phyloP scores from a whole-genome alignment of 2,113 vertebrate genomes.

The Pterocles orientalis region DNA sequence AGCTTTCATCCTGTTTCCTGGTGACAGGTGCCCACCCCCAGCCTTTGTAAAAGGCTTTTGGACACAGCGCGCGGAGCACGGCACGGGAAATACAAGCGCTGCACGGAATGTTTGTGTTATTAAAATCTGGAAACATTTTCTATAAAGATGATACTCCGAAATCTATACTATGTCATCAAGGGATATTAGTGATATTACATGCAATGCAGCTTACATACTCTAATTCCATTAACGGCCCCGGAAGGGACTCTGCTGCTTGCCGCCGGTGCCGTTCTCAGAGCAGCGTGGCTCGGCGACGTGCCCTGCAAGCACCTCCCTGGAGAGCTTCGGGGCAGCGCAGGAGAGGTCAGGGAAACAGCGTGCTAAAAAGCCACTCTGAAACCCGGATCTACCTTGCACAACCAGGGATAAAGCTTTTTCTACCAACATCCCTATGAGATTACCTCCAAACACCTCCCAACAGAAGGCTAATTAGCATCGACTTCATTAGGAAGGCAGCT shows the following conservation, averaged over 20 bases:
- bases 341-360: background rate
- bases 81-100: background rate
- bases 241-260: no score
- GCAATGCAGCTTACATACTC: background rate
- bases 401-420: background rate
- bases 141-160: background rate
- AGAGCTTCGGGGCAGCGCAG: fast-evolving
- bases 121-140: background rate
- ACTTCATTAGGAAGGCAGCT: background rate
- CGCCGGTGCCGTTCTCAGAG: no score
- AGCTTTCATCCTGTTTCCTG: background rate
- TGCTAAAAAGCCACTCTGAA: background rate
- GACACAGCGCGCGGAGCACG: background rate
- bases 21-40: background rate
- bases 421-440: background rate
- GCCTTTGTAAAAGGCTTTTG: background rate
- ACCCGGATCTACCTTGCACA: background rate
- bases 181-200: fast-evolving
- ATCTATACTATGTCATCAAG: background rate
- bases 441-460: background rate
- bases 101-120: background rate
- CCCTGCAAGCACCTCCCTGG: background rate
- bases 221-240: background rate
- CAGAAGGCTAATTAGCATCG: background rate
- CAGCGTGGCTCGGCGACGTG: background rate